phyloP scores from a whole-genome alignment of 2,113 vertebrate species.

The Notechis scutatus region DNA sequence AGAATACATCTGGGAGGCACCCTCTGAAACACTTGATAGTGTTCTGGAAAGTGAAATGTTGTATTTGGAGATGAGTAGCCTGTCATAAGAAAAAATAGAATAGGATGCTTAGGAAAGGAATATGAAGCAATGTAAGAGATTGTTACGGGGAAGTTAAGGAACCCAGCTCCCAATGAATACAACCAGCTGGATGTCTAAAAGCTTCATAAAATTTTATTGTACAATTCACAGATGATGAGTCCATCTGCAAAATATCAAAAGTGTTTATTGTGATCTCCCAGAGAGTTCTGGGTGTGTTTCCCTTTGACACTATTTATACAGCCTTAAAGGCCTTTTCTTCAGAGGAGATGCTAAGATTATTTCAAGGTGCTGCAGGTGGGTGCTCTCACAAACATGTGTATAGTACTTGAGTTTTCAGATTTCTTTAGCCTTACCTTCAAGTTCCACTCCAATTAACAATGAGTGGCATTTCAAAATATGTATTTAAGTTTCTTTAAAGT shows the following conservation, averaged over 20 bases:
- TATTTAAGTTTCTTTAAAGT: not conserved
- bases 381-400: constrained; percentile 20
- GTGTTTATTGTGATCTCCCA: constrained; percentile 68
- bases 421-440: constrained; percentile 23
- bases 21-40: not conserved
- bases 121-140: not conserved
- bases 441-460: not conserved
- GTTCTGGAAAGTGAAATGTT: not conserved
- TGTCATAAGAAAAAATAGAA: constrained; percentile 2
- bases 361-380: constrained; percentile 55
- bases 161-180: constrained; percentile 67
- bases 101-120: not conserved
- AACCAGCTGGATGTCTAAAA: constrained; percentile 79
- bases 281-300: constrained; percentile 60
- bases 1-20: not conserved
- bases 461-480: not conserved
- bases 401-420: not conserved
- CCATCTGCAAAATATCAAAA: constrained; percentile 79
- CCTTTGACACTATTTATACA: constrained; percentile 65
- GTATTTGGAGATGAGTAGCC: not conserved
- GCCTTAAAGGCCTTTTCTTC: constrained; percentile 55
- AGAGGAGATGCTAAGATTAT: constrained; percentile 65
- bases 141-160: constrained; percentile 33
- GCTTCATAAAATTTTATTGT: constrained; percentile 86
- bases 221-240: constrained; percentile 80